phyloP scores from a whole-genome alignment of 2,888 invertebrate species.

The Sesia bembeciformis region DNA sequence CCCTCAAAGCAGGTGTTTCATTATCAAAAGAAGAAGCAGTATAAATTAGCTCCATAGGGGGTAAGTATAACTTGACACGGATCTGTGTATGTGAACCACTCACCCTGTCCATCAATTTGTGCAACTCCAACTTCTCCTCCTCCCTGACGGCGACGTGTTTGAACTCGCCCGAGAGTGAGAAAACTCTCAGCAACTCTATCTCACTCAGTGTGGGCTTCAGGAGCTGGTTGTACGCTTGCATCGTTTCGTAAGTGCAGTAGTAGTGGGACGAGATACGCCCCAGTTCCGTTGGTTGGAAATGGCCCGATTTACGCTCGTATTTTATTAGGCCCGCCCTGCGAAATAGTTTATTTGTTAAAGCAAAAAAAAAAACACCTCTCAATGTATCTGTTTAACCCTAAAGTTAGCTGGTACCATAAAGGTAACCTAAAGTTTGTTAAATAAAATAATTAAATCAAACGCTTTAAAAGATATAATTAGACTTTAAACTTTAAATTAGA shows the following conservation, averaged over 20 bases:
- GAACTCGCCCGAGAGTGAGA: conserved; percentile 98
- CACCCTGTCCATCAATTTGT: conserved; percentile 87
- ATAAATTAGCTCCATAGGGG: too few relatives aligned
- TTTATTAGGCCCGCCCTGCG: conserved; percentile 92
- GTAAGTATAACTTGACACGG: not conserved
- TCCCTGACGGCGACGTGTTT: conserved; percentile 92
- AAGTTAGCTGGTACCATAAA: too few relatives aligned
- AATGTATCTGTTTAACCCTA: too few relatives aligned
- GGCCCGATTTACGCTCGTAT: conserved; percentile 95
- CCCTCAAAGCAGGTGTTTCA: not conserved
- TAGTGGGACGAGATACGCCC: conserved; percentile 99
- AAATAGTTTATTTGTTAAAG: too few relatives aligned
- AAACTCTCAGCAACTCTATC: conserved; percentile 98
- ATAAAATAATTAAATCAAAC: too few relatives aligned
- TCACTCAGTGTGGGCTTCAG: conserved; percentile 97
- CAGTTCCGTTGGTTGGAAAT: conserved; percentile 90
- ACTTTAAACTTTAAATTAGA: too few relatives aligned
- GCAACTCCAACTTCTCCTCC: conserved; percentile 97
- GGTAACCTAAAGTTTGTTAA: too few relatives aligned
- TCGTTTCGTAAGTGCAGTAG: conserved; percentile 97
- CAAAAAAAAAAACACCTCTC: too few relatives aligned
- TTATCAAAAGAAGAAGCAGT: too few relatives aligned
- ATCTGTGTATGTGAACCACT: conserved; percentile 10
- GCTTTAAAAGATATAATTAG: too few relatives aligned
- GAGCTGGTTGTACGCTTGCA: conserved; percentile 96